Evolutionary conservation across 2,113 vertebrate species (phyloP).

Genomic region (Ibidorhyncha struthersii): DNA sequence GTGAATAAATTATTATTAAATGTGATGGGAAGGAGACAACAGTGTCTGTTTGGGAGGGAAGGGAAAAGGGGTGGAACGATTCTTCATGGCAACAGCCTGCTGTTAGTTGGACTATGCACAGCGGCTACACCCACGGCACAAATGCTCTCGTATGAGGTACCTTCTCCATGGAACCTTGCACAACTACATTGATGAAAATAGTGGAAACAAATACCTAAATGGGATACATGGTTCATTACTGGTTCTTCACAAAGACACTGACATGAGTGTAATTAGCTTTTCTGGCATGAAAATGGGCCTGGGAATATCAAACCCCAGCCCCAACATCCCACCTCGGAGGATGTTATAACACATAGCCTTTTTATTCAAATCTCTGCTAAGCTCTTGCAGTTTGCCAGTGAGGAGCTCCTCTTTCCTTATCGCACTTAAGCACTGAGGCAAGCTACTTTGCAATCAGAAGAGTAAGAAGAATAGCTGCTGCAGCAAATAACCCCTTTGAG

Average conservation of each 20-base stretch:
- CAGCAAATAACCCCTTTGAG: slow-evolving; percentile 22
- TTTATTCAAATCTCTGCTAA: background rate
- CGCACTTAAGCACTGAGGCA: background rate
- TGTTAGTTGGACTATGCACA: background rate
- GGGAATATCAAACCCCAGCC: background rate
- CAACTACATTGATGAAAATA: background rate
- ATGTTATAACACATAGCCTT: background rate
- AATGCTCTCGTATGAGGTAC: background rate
- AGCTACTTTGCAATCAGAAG: background rate
- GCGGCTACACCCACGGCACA: background rate
- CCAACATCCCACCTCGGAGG: background rate
- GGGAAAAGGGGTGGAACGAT: background rate
- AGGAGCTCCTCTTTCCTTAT: background rate
- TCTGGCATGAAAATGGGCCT: background rate
- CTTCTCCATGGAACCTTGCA: background rate
- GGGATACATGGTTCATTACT: background rate
- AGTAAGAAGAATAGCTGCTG: background rate
- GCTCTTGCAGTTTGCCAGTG: background rate
- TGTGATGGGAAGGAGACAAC: background rate
- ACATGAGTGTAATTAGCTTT: background rate
- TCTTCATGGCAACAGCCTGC: background rate
- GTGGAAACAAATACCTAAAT: background rate
- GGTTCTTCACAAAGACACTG: background rate
- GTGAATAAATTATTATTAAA: background rate
- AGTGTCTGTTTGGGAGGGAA: background rate